These are phyloP conservation scores for Hetaerina americana DNA, from an alignment of 1,140 invertebrate genomes.

Conservation along the genomic window DNA sequence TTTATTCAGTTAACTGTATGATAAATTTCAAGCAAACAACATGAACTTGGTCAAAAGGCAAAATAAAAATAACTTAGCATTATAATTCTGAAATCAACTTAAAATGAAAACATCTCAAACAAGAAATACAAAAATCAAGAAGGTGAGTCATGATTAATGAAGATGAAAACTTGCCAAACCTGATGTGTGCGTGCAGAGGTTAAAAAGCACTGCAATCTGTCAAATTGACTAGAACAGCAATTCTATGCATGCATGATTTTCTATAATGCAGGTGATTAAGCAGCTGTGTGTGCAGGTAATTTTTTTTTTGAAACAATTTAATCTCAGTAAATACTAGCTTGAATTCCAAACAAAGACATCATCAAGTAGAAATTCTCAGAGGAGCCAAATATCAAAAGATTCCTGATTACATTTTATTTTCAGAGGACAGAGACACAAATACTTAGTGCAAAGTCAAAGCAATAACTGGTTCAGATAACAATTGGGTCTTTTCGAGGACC, in stretches of 20 bases:
- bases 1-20: too few species aligned
- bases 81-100: not conserved
- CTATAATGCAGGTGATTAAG: not conserved
- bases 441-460: not conserved
- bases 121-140: not conserved
- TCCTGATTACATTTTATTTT: not conserved
- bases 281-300: not conserved
- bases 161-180: not conserved
- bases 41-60: too few species aligned
- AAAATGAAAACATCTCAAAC: too few species aligned
- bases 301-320: too few species aligned
- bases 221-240: not conserved
- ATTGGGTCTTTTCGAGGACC: not conserved
- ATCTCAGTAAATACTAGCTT: too few species aligned
- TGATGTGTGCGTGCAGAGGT: not conserved
- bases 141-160: not conserved
- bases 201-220: not conserved
- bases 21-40: too few species aligned
- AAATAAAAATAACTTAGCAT: too few species aligned
- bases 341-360: too few species aligned
- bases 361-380: too few species aligned
- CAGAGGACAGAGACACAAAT: not conserved
- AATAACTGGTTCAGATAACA: not conserved
- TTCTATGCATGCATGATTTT: not conserved
- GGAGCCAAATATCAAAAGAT: not conserved